A percentile compares a stretch with the other conserved stretches of the same genome.
phyloP scores from a whole-genome alignment of 2,113 vertebrate species.

The Cyphomyrus discorhynchus region DNA sequence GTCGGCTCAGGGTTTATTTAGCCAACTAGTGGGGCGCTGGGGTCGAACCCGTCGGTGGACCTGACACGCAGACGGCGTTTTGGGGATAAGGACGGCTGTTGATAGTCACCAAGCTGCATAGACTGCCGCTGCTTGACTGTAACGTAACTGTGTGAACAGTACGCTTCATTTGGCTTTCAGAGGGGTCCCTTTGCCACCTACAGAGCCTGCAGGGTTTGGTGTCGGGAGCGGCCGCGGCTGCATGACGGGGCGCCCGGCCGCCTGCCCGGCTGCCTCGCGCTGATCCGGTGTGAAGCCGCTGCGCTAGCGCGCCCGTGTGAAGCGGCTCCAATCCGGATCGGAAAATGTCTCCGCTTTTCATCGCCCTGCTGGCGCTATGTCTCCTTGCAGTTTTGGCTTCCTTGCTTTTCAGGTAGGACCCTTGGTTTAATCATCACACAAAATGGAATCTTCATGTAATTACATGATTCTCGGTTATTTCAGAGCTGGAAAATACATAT shows the following conservation, averaged over 20 bases:
- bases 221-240: neutral
- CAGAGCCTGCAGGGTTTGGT: neutral
- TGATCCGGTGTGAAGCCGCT: neutral
- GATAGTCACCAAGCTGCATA: neutral
- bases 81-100: neutral
- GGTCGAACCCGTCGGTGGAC: neutral
- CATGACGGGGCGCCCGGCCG: neutral
- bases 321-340: conserved; percentile 38
- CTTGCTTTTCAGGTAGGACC: conserved; percentile 54
- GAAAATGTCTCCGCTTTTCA: conserved; percentile 56
- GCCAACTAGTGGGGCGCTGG: neutral
- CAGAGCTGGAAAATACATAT: neutral
- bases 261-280: neutral
- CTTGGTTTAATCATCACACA: neutral
- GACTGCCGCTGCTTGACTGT: neutral
- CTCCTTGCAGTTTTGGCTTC: conserved; percentile 36
- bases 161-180: neutral
- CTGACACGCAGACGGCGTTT: neutral
- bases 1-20: neutral
- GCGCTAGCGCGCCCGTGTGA: neutral
- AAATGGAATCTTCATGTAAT: neutral
- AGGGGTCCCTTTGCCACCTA: neutral
- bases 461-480: neutral
- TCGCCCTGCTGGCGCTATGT: conserved; percentile 43
- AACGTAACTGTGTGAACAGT: neutral